phyloP scores from a whole-genome alignment of 2,888 invertebrate species.

The Phortica magna region DNA sequence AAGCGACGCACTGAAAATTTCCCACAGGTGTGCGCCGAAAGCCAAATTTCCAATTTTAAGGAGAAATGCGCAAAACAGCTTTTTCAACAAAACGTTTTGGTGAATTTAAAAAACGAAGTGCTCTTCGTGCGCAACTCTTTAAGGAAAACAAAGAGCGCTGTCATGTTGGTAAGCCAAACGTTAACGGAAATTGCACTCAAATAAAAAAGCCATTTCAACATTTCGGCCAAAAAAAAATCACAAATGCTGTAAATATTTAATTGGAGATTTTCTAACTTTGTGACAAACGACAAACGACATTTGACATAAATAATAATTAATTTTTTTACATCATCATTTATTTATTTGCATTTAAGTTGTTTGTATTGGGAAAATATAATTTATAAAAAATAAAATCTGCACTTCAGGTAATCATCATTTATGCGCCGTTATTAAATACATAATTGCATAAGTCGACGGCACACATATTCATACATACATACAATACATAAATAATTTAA shows the following conservation, averaged over 20 bases:
- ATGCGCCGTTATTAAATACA: no score
- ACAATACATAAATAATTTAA: neutral
- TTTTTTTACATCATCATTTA: conserved; percentile 1
- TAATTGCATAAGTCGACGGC: no score
- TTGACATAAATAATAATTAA: neutral
- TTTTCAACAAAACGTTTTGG: neutral
- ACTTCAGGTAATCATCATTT: neutral
- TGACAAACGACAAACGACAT: neutral
- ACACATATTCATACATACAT: neutral
- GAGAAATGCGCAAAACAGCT: neutral
- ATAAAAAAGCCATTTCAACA: neutral
- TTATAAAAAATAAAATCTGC: conserved; percentile 25
- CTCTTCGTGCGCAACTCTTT: neutral
- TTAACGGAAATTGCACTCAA: neutral
- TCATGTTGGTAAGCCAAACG: neutral
- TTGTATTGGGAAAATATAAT: conserved; percentile 8
- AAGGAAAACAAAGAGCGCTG: no score
- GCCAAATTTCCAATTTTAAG: neutral
- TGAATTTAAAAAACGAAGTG: neutral
- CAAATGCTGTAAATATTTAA: neutral
- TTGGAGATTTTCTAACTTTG: neutral
- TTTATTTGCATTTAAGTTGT: neutral
- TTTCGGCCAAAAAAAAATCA: neutral
- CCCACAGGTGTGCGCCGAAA: neutral
- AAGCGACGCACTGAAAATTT: neutral